Percentiles rank a stretch among this genome's conserved stretches.
Evolutionary conservation across 2,113 vertebrate genomes (phyloP).

Genomic region (Typhlomys cinereus): DNA sequence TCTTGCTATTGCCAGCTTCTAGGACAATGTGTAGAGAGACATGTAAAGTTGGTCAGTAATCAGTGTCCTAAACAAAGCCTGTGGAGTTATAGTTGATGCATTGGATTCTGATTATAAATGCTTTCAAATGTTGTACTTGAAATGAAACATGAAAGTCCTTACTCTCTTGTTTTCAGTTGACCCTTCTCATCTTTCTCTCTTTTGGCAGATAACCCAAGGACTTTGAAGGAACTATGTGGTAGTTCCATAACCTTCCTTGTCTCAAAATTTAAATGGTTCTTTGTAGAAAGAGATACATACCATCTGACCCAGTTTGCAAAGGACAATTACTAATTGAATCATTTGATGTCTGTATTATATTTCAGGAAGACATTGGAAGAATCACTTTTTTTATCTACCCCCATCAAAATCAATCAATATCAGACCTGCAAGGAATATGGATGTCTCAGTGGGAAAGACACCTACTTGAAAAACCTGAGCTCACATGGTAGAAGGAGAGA

Average conservation of each 20-base stretch:
- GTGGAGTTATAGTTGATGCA: background rate
- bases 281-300: conserved; percentile 8
- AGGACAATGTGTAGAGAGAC: background rate
- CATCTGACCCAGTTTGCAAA: conserved; percentile 3
- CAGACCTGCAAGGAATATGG: background rate
- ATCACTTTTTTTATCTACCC: background rate
- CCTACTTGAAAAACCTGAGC: background rate
- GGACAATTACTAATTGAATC: background rate
- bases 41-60: background rate
- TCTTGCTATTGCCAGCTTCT: background rate
- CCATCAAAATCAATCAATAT: conserved; percentile 16
- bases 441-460: too few species aligned
- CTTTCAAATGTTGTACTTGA: background rate
- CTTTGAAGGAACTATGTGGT: background rate
- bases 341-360: background rate
- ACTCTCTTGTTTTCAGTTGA: background rate
- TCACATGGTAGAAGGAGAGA: conserved; percentile 30
- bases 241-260: background rate
- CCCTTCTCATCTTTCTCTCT: background rate
- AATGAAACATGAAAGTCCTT: background rate
- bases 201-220: background rate
- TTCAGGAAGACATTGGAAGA: conserved; percentile 4
- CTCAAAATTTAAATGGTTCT: conserved; percentile 36
- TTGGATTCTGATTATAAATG: background rate
- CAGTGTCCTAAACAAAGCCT: background rate